A percentile compares a stretch with the other conserved stretches of the same genome.
phyloP scores from a whole-genome alignment of 2,113 vertebrate genomes.

The Myotis brandtii region DNA sequence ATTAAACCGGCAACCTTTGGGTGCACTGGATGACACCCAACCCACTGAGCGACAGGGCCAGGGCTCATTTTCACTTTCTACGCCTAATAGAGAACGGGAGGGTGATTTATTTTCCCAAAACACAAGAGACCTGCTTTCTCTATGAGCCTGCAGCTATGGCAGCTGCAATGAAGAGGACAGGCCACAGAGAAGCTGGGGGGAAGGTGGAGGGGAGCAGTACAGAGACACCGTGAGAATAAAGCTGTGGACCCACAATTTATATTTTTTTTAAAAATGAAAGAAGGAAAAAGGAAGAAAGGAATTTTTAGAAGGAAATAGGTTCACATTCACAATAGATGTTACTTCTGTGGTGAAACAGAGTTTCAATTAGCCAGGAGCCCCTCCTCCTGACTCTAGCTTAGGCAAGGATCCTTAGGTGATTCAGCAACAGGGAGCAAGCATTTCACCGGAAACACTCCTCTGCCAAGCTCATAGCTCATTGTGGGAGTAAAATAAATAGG shows the following conservation, averaged over 20 bases:
- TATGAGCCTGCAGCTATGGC: background rate
- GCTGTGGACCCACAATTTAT: background rate
- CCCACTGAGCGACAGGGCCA: too few species aligned
- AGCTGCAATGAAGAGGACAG: background rate
- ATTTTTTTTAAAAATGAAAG: background rate
- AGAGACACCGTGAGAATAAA: background rate
- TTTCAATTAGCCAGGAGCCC: background rate
- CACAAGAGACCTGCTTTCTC: background rate
- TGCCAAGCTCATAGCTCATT: background rate
- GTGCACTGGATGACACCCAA: too few species aligned
- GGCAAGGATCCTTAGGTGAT: background rate
- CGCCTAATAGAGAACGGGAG: background rate
- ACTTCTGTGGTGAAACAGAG: background rate
- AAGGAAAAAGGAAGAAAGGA: background rate
- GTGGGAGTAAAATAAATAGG: conserved; percentile 2
- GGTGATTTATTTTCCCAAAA: background rate
- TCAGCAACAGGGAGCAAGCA: background rate
- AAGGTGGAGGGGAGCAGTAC: background rate
- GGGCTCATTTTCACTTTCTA: background rate
- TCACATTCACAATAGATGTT: background rate
- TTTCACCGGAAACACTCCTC: background rate
- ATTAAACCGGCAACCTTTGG: too few species aligned
- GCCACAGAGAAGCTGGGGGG: background rate
- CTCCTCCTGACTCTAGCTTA: background rate
- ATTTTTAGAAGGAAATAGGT: background rate